phyloP scores from a whole-genome alignment of 35 echinoderm and acorn worm genomes.

The Apostichopus japonicus region DNA sequence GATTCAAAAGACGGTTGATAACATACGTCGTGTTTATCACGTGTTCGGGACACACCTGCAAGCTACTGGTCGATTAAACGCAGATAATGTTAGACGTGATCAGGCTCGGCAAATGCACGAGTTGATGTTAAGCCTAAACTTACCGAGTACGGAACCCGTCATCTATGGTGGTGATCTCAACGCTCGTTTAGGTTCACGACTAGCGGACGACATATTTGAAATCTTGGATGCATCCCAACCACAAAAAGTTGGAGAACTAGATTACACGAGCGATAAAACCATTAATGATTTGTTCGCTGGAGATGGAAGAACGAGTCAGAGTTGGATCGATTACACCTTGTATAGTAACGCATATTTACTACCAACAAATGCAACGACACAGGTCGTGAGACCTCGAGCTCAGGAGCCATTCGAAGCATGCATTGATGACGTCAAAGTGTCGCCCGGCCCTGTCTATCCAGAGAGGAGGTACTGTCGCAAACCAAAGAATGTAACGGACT shows the following conservation, averaged over 20 bases:
- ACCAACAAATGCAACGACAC: slow-evolving; percentile 51
- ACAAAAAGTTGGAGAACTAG: slow-evolving; percentile 59
- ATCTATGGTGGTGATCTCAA: slow-evolving; percentile 96
- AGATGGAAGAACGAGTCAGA: slow-evolving; percentile 39
- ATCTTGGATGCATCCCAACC: slow-evolving; percentile 58
- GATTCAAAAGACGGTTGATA: slow-evolving; percentile 82
- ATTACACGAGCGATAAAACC: slow-evolving; percentile 65
- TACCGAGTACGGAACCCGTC: slow-evolving; percentile 79
- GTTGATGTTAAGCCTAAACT: slow-evolving; percentile 69
- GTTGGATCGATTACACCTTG: slow-evolving; percentile 82
- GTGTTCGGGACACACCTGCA: slow-evolving; percentile 92
- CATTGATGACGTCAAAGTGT: slow-evolving; percentile 53
- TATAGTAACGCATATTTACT: slow-evolving; percentile 71
- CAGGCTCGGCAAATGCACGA: slow-evolving; percentile 80
- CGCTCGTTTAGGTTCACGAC: slow-evolving; percentile 15
- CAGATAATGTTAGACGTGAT: slow-evolving; percentile 58
- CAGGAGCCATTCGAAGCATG: slow-evolving; percentile 63
- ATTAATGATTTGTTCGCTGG: slow-evolving; percentile 75
- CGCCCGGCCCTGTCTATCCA: slow-evolving; percentile 45
- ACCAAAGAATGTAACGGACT: slow-evolving; percentile 60
- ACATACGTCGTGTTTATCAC: slow-evolving; percentile 68
- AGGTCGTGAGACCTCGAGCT: slow-evolving; percentile 58
- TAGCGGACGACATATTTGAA: slow-evolving; percentile 58
- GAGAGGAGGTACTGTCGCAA: slow-evolving; percentile 22
- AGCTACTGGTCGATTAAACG: slow-evolving; percentile 35